These are phyloP conservation scores for Peribatodes rhomboidaria DNA, from an alignment of 2,888 invertebrate genomes.

Conservation along the genomic window DNA sequence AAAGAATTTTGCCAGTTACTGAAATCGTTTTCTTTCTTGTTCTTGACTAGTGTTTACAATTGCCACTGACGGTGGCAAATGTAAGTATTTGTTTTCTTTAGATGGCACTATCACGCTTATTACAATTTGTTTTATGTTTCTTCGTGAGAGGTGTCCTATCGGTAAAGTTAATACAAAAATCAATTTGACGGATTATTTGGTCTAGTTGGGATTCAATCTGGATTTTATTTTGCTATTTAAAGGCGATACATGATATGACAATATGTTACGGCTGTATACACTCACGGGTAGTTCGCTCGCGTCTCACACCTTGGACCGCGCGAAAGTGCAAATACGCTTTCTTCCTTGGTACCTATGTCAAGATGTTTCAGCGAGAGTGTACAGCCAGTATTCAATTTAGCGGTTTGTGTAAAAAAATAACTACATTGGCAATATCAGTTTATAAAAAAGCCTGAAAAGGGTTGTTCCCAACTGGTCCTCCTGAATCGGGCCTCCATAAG, in stretches of 20 bases:
- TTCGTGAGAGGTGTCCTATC: conserved; percentile 26
- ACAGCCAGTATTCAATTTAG: not conserved
- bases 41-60: conserved; percentile 12
- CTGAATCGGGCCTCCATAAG: conserved; percentile 53
- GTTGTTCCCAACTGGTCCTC: conserved; percentile 31
- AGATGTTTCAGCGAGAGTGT: too few species aligned
- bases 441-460: conserved; percentile 8
- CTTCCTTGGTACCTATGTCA: too few species aligned
- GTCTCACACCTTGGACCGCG: too few species aligned
- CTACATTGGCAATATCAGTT: too few species aligned
- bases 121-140: conserved; percentile 31
- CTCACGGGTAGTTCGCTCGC: too few species aligned
- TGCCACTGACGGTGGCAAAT: conserved; percentile 18
- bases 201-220: conserved; percentile 26
- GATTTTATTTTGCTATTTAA: not conserved
- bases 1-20: conserved; percentile 16
- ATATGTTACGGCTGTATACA: too few species aligned
- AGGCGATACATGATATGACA: not conserved
- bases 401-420: not conserved
- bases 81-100: conserved; percentile 22
- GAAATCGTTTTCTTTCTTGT: conserved; percentile 19
- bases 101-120: conserved; percentile 43
- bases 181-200: conserved; percentile 11
- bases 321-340: too few species aligned
- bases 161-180: conserved; percentile 26